Percentiles rank a stretch among this genome's conserved stretches.
Conservation (phyloP, 2,797 vertebrate genomes). For the Paratrypauchen microcephalus region DNA sequence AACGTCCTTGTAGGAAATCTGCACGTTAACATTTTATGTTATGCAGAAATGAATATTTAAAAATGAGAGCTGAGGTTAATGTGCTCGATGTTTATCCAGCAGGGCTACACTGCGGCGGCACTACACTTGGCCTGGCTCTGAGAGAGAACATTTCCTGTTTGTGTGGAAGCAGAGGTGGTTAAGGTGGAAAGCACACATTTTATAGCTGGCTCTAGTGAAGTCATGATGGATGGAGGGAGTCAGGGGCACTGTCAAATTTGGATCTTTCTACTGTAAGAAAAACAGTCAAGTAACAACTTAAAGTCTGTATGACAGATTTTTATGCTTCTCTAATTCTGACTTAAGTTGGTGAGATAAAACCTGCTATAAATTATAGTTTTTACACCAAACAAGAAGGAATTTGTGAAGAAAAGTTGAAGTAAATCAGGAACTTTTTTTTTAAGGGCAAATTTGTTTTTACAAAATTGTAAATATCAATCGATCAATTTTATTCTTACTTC, state of each 20-base stretch:
- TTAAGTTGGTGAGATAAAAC: too few species aligned
- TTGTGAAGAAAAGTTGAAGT: too few species aligned
- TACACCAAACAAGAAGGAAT: too few species aligned
- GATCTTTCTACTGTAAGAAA: background rate
- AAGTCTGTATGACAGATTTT: too few species aligned
- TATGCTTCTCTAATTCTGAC: too few species aligned
- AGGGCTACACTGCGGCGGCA: conserved; percentile 30
- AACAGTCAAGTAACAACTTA: background rate
- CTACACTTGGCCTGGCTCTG: conserved; percentile 28
- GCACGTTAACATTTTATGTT: conserved; percentile 43
- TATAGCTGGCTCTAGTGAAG: conserved; percentile 27
- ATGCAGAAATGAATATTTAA: conserved; percentile 44
- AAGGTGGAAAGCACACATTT: conserved; percentile 21
- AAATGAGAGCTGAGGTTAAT: conserved; percentile 41
- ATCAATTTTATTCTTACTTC: too few species aligned
- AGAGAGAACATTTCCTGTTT: conserved; percentile 27
- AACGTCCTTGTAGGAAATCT: conserved; percentile 24
- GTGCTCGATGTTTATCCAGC: conserved; percentile 37
- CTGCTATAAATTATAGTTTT: too few species aligned
- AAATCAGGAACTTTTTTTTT: too few species aligned
- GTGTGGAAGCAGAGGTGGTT: conserved; percentile 24
- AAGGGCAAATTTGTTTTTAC: too few species aligned
- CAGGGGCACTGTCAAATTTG: conserved; percentile 31
- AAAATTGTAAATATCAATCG: too few species aligned
- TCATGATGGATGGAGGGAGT: conserved; percentile 30